Evolutionary conservation across 2,888 invertebrate species (phyloP).

Genomic region (Magallana nippona): DNA sequence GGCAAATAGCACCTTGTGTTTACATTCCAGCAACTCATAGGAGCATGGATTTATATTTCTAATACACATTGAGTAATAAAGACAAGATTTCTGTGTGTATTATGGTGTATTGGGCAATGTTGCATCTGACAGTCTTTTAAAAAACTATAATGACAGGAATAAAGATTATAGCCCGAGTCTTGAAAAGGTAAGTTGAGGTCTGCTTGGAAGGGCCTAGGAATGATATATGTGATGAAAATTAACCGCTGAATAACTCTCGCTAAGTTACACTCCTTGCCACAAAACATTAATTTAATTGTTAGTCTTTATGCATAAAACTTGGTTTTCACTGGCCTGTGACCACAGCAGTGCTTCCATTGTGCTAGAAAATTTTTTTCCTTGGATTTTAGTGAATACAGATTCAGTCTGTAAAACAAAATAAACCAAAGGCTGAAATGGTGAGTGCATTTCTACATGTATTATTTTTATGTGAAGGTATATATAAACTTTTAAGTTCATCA

Average conservation of each 20-base stretch:
- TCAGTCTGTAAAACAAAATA: no score
- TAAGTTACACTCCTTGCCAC: background rate
- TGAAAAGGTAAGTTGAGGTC: background rate
- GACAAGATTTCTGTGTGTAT: background rate
- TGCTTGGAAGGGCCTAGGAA: background rate
- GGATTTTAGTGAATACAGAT: no score
- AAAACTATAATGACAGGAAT: background rate
- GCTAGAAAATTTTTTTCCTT: no score
- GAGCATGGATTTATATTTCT: background rate
- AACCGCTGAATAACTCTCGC: background rate
- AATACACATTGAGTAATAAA: slow-evolving; percentile 21
- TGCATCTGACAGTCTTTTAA: background rate
- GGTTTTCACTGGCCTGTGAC: background rate
- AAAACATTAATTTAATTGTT: background rate
- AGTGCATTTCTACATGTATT: no score
- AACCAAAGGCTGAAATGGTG: no score
- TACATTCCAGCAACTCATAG: slow-evolving; percentile 23
- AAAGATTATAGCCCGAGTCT: background rate
- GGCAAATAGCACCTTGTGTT: background rate
- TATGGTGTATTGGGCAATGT: slow-evolving; percentile 3
- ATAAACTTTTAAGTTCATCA: no score
- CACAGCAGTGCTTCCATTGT: background rate
- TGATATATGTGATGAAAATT: slow-evolving; percentile 7
- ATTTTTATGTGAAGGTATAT: no score
- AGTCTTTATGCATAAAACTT: slow-evolving; percentile 9